Evolutionary conservation across 2,888 invertebrate species (phyloP).

Genomic region (Epinotia ramella): DNA sequence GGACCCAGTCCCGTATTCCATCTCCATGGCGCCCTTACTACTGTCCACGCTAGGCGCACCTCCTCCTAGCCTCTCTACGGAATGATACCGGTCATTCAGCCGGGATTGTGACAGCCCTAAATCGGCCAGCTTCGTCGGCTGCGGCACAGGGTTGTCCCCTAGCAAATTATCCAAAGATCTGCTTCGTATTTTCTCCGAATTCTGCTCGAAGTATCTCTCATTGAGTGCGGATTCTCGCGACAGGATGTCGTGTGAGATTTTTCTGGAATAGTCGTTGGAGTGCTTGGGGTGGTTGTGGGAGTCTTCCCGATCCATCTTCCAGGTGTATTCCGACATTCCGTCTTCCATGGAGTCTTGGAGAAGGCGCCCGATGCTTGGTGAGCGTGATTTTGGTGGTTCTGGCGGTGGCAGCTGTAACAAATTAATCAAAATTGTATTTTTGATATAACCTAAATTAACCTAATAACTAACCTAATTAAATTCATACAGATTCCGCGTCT

Average conservation of each 20-base stretch:
- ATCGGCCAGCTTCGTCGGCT: slow-evolving; percentile 87
- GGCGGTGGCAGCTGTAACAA: slow-evolving; percentile 86
- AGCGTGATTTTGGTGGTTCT: slow-evolving; percentile 86
- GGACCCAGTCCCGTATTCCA: slow-evolving; percentile 88
- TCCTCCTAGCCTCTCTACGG: slow-evolving; percentile 90
- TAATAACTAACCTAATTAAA: too few relatives aligned
- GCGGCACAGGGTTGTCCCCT: slow-evolving; percentile 87
- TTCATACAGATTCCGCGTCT: too few relatives aligned
- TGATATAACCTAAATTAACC: background rate
- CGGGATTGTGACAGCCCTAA: slow-evolving; percentile 94
- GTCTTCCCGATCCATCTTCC: slow-evolving; percentile 74
- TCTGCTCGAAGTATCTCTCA: slow-evolving; percentile 93
- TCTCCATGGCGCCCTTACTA: slow-evolving; percentile 87
- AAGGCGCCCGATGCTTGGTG: slow-evolving; percentile 79
- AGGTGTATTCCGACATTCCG: slow-evolving; percentile 76
- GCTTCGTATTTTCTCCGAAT: slow-evolving; percentile 90
- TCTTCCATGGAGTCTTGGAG: slow-evolving; percentile 79
- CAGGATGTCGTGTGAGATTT: slow-evolving; percentile 90
- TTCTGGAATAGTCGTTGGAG: slow-evolving; percentile 78
- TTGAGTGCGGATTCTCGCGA: slow-evolving; percentile 94
- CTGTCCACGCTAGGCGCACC: slow-evolving; percentile 86
- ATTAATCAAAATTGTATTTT: slow-evolving; percentile 1
- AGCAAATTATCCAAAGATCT: slow-evolving; percentile 92
- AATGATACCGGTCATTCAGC: slow-evolving; percentile 95
- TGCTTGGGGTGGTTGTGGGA: slow-evolving; percentile 59